Conservation (phyloP, 37 sponge, comb jelly and placozoan species). For the Aplysina aerophoba region DNA sequence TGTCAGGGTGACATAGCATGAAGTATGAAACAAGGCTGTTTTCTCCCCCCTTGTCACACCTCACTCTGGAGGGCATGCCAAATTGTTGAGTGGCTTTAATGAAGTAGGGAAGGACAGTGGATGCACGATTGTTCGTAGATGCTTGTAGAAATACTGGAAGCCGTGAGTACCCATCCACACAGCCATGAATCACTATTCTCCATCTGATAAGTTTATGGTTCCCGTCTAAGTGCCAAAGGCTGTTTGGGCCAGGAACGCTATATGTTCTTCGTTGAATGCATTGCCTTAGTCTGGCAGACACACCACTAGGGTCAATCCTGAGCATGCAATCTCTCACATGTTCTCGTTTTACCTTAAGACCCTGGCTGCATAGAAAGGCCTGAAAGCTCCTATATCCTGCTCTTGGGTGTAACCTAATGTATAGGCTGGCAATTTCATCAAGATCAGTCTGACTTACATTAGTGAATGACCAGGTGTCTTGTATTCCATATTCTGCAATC, state of each 20-base stretch:
- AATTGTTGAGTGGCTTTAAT: conserved; percentile 14
- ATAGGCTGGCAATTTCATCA: conserved; percentile 6
- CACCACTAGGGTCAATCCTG: conserved; percentile 37
- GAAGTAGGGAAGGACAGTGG: conserved; percentile 46
- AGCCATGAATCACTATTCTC: conserved; percentile 64
- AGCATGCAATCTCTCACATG: conserved; percentile 28
- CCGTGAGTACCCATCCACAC: conserved; percentile 55
- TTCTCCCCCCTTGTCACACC: conserved; percentile 55
- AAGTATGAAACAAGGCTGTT: conserved; percentile 45
- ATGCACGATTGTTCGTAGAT: conserved; percentile 40
- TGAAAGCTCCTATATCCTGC: conserved; percentile 19
- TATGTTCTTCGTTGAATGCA: conserved; percentile 27
- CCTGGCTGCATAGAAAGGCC: background rate
- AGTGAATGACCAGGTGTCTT: background rate
- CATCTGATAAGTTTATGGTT: conserved; percentile 57
- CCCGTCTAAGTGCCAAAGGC: conserved; percentile 58
- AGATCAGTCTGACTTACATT: background rate
- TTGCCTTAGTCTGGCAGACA: conserved; percentile 7
- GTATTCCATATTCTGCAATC: conserved; percentile 13
- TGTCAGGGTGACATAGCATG: conserved; percentile 52
- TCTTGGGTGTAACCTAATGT: background rate
- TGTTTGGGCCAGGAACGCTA: conserved; percentile 34
- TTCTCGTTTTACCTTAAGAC: background rate
- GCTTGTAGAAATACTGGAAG: conserved; percentile 37
- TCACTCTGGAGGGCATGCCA: conserved; percentile 63